Conservation (phyloP, 2,888 invertebrate species). For the Chromoteleia sp. region DNA sequence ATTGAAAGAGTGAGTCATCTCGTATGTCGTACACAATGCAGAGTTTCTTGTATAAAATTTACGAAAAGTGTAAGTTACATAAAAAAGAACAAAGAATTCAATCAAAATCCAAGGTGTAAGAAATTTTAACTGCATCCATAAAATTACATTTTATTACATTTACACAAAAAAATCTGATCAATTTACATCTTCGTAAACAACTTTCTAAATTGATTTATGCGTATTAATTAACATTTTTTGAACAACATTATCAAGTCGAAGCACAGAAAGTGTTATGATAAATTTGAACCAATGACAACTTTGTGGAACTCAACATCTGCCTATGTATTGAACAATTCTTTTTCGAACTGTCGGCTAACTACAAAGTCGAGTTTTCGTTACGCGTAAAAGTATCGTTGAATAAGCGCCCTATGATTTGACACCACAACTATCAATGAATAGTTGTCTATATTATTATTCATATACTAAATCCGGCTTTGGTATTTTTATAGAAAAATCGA, state of each 20-base stretch:
- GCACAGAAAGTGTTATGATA: not conserved
- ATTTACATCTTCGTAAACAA: constrained; percentile 5
- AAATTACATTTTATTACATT: not conserved
- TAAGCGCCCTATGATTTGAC: constrained; percentile 38
- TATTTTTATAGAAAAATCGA: constrained; percentile 2
- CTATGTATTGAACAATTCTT: constrained; percentile 15
- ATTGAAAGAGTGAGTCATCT: constrained; percentile 47
- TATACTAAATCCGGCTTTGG: constrained; percentile 4
- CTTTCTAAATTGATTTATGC: not conserved
- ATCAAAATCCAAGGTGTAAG: too few species aligned
- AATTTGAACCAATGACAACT: constrained; percentile 2
- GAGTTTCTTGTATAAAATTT: constrained; percentile 30
- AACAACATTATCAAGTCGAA: not conserved
- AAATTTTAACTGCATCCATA: not conserved
- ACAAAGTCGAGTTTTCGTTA: constrained; percentile 50
- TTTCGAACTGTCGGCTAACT: constrained; percentile 46
- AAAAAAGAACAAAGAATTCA: not conserved
- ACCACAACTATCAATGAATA: constrained; percentile 37
- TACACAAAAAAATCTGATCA: not conserved
- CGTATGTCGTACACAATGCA: constrained; percentile 32
- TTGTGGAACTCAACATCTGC: constrained; percentile 28
- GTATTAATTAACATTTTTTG: not conserved
- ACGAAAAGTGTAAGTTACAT: constrained; percentile 33
- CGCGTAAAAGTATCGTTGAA: constrained; percentile 31
- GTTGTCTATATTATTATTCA: constrained; percentile 49